These are phyloP conservation scores for Scaptomyza flava DNA, from an alignment of 2,888 invertebrate species.

Conservation along the genomic window DNA sequence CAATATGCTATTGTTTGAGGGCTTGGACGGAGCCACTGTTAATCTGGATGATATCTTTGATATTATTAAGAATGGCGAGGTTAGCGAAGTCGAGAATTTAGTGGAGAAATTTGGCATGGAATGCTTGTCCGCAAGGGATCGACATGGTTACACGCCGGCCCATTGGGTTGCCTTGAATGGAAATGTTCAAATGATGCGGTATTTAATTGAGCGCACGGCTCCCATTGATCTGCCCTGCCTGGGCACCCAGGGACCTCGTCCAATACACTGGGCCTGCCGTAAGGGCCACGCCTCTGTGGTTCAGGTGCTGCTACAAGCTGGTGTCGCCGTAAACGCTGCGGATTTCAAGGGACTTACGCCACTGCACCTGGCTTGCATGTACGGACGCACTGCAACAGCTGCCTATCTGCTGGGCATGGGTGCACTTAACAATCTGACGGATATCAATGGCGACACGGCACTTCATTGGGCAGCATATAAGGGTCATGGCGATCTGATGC, in stretches of 20 bases:
- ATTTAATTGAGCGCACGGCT: slow-evolving; percentile 92
- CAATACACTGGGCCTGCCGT: slow-evolving; percentile 97
- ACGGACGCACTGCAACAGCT: slow-evolving; percentile 95
- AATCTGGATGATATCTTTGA: slow-evolving; percentile 91
- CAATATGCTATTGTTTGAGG: slow-evolving; percentile 83
- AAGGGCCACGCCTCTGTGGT: slow-evolving; percentile 96
- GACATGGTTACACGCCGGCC: slow-evolving; percentile 96
- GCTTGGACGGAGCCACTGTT: slow-evolving; percentile 77
- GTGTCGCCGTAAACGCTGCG: slow-evolving; percentile 94
- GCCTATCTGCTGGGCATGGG: slow-evolving; percentile 96
- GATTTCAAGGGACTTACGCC: slow-evolving; percentile 95
- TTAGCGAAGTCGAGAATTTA: slow-evolving; percentile 92
- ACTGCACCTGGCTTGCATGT: slow-evolving; percentile 96
- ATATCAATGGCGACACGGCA: slow-evolving; percentile 96
- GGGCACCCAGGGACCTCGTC: slow-evolving; percentile 91
- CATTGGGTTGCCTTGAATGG: slow-evolving; percentile 95
- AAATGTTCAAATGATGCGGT: slow-evolving; percentile 94
- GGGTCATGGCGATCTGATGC: slow-evolving; percentile 94
- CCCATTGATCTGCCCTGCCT: slow-evolving; percentile 94
- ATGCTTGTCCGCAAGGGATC: slow-evolving; percentile 92
- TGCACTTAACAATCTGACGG: slow-evolving; percentile 92
- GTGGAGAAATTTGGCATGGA: slow-evolving; percentile 93
- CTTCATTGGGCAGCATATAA: slow-evolving; percentile 98
- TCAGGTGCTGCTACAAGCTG: slow-evolving; percentile 90
- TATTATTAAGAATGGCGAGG: slow-evolving; percentile 93